Percentiles rank a stretch among this genome's conserved stretches.
Conservation (phyloP, 1,140 invertebrate genomes). For the Chelonus insularis region DNA sequence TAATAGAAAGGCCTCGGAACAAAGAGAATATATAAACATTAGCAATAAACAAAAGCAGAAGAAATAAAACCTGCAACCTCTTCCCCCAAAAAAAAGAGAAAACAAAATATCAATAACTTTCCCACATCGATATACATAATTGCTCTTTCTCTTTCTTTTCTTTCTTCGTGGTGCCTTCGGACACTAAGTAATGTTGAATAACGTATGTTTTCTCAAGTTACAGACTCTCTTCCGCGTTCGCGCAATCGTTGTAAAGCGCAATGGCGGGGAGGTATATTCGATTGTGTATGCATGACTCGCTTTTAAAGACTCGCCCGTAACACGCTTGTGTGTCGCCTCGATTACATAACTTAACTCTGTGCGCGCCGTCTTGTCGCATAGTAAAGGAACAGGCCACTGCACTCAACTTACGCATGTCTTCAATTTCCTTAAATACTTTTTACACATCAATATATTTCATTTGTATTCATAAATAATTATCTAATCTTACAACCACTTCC, state of each 20-base stretch:
- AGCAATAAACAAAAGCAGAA: not conserved
- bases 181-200: slow-evolving; percentile 1
- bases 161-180: not conserved
- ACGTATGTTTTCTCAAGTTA: slow-evolving; percentile 11
- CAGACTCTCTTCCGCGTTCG: slow-evolving; percentile 46
- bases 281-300: slow-evolving; percentile 31
- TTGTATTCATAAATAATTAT: not conserved
- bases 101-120: not conserved
- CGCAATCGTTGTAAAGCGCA: slow-evolving; percentile 43
- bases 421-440: not conserved
- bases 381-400: slow-evolving; percentile 25
- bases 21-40: not conserved
- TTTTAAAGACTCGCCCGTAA: slow-evolving; percentile 28
- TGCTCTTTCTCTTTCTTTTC: not conserved
- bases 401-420: not conserved
- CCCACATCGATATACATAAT: slow-evolving; percentile 5
- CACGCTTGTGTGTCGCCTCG: slow-evolving; percentile 3
- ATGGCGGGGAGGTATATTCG: slow-evolving; percentile 21
- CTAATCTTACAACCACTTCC: not conserved
- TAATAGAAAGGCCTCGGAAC: too few relatives aligned
- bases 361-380: not conserved
- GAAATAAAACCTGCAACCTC: too few relatives aligned
- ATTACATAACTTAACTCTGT: not conserved
- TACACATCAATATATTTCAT: not conserved
- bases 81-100: not conserved